phyloP scores from a whole-genome alignment of 2,113 vertebrate genomes.

The Phycodurus eques region DNA sequence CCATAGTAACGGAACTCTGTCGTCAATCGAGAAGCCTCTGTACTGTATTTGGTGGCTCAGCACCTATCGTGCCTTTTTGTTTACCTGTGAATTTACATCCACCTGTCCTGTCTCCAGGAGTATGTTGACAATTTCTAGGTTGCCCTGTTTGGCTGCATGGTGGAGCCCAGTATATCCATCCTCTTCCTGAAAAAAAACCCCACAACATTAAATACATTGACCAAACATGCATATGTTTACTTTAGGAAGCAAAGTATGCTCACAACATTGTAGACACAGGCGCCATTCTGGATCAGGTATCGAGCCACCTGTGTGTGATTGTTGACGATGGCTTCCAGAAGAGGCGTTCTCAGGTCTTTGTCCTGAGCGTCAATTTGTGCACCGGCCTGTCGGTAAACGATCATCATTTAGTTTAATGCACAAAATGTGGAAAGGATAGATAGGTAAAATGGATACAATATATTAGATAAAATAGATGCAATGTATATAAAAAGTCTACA shows the following conservation, averaged over 20 bases:
- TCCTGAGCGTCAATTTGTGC: constrained; percentile 85
- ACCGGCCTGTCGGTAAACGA: constrained; percentile 74
- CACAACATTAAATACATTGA: neutral
- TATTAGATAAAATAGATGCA: too few species aligned
- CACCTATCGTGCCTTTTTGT: neutral
- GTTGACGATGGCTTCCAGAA: constrained; percentile 85
- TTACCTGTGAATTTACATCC: constrained; percentile 88
- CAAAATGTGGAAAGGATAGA: neutral
- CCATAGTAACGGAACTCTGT: too few species aligned
- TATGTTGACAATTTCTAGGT: constrained; percentile 82
- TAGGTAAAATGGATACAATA: neutral
- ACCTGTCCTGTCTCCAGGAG: constrained; percentile 87
- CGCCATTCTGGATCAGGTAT: constrained; percentile 83
- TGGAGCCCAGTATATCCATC: constrained; percentile 90
- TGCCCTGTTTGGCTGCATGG: constrained; percentile 87
- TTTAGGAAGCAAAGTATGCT: constrained; percentile 5
- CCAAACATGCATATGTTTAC: neutral
- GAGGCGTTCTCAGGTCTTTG: constrained; percentile 82
- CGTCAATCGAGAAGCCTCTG: neutral
- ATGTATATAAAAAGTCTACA: too few species aligned
- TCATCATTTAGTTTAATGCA: constrained; percentile 4
- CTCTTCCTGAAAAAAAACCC: constrained; percentile 74
- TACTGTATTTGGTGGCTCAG: neutral
- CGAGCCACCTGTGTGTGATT: constrained; percentile 81
- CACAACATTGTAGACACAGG: constrained; percentile 83